Conservation (phyloP, 2,888 invertebrate genomes). For the Eretmocerus hayati region DNA sequence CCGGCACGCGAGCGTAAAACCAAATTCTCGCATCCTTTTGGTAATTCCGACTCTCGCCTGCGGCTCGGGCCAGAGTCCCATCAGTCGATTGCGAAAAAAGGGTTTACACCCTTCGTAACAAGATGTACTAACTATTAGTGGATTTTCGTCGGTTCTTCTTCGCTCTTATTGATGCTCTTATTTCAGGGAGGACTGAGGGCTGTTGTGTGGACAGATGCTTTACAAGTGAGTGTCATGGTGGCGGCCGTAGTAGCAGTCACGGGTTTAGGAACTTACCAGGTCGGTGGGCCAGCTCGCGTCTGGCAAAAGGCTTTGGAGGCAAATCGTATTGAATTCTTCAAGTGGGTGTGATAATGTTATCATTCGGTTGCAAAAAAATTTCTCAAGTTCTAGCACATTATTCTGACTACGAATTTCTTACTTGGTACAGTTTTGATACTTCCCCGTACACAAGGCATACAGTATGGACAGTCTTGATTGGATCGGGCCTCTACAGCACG, state of each 20-base stretch:
- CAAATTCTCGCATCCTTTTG: no score
- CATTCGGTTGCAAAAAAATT: no score
- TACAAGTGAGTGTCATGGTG: constrained; percentile 43
- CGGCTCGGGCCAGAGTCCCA: no score
- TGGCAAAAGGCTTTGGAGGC: constrained; percentile 36
- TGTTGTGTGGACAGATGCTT: constrained; percentile 45
- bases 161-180: not conserved
- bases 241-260: constrained; percentile 37
- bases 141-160: no score
- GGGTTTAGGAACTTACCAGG: constrained; percentile 37
- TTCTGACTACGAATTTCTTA: no score
- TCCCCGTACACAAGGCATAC: constrained; percentile 76
- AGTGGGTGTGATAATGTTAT: no score
- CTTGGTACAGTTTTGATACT: constrained; percentile 59
- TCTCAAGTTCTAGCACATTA: no score
- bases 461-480: constrained; percentile 72
- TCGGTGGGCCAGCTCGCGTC: constrained; percentile 38
- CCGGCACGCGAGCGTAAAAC: no score
- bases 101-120: no score
- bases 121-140: no score
- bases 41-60: no score
- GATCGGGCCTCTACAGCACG: constrained; percentile 74
- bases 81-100: no score
- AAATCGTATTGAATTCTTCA: constrained; percentile 40
- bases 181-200: constrained; percentile 48